These are phyloP conservation scores for Pinna nobilis DNA, from an alignment of 1,140 invertebrate genomes.

Conservation along the genomic window DNA sequence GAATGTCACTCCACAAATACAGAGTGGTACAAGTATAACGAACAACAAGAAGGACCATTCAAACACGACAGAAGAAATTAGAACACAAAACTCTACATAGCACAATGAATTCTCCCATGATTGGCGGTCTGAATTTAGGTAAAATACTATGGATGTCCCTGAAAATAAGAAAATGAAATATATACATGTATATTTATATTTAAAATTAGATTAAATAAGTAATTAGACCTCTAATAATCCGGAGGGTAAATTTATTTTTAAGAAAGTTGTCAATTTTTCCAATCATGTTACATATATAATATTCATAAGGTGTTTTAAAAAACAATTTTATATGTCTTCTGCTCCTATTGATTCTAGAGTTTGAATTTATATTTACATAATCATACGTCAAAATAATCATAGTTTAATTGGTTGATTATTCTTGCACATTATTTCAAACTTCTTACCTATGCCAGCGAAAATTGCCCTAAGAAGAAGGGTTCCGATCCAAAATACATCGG, in stretches of 20 bases:
- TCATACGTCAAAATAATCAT: neutral
- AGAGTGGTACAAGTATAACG: conserved; percentile 5
- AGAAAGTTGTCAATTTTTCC: neutral
- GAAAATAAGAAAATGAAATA: neutral
- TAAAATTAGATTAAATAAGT: neutral
- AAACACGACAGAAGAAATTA: neutral
- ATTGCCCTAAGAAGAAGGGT: neutral
- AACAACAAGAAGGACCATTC: conserved; percentile 4
- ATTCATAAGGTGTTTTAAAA: neutral
- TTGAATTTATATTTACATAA: neutral
- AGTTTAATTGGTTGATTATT: too few species aligned
- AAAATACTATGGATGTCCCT: conserved; percentile 3
- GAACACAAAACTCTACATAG: neutral
- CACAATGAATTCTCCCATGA: neutral
- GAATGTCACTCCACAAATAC: neutral
- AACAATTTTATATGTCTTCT: too few species aligned
- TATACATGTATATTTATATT: neutral
- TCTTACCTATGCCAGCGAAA: neutral
- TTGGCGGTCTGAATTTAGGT: neutral
- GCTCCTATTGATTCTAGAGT: neutral
- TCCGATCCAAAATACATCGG: conserved; percentile 8
- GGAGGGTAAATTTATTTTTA: neutral
- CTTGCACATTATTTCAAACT: neutral
- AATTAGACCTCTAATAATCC: neutral
- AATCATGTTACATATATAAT: neutral